Percentiles rank a stretch among this genome's conserved stretches.
These are phyloP conservation scores for Ormyrus labotus DNA, from an alignment of 2,888 invertebrate species.

Conservation along the genomic window DNA sequence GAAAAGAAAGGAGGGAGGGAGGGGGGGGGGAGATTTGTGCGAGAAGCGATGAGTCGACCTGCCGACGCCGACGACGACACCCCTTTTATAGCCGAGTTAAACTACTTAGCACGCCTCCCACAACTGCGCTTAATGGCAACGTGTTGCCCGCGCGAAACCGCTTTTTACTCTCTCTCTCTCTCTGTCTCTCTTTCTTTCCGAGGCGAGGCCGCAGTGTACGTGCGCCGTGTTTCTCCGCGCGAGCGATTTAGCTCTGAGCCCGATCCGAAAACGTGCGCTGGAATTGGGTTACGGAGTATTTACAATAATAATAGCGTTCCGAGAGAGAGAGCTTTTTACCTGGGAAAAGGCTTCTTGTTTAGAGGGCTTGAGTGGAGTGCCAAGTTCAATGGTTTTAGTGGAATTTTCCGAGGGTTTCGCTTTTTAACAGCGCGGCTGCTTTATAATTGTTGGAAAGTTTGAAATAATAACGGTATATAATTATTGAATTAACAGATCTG, in stretches of 20 bases:
- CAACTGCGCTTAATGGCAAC: conserved; percentile 57
- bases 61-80: conserved; percentile 38
- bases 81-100: conserved; percentile 55
- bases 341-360: no score
- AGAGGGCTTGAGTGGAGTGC: no score
- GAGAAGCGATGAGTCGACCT: conserved; percentile 3
- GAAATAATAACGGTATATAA: no score
- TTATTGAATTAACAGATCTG: no score
- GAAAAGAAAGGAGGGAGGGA: neutral
- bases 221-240: conserved; percentile 6
- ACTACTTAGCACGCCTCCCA: conserved; percentile 57
- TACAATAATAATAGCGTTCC: no score
- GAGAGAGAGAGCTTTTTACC: no score
- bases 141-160: conserved; percentile 42
- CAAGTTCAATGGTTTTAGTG: no score
- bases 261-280: neutral
- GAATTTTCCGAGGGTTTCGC: no score
- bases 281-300: no score
- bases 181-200: neutral
- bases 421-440: no score
- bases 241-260: neutral
- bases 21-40: conserved; percentile 31
- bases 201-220: neutral
- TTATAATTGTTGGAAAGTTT: no score
- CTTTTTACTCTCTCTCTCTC: conserved; percentile 41